A percentile compares a stretch with the other conserved stretches of the same genome.
These are phyloP conservation scores for Dryobates pubescens DNA, from an alignment of 2,797 vertebrate genomes.

Conservation along the genomic window DNA sequence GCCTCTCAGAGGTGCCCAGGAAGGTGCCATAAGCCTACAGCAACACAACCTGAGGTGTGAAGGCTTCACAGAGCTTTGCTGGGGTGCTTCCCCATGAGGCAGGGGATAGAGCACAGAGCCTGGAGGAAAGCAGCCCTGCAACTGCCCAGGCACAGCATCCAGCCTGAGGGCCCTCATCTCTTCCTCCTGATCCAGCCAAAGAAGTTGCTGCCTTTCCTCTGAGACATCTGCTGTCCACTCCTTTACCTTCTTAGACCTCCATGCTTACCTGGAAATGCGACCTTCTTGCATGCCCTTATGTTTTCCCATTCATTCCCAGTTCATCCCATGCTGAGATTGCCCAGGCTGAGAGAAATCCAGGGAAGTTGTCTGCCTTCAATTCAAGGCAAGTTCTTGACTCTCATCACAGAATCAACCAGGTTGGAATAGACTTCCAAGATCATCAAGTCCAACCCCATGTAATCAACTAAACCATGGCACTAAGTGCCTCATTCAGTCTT, in stretches of 20 bases:
- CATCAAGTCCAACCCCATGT: no score
- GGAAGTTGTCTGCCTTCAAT: background rate
- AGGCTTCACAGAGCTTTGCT: background rate
- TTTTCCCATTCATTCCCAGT: background rate
- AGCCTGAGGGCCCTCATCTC: fast-evolving
- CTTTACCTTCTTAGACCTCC: background rate
- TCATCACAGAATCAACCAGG: no score
- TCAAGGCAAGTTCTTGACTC: background rate
- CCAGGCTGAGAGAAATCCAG: background rate
- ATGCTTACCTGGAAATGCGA: background rate
- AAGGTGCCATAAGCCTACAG: background rate
- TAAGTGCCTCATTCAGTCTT: no score
- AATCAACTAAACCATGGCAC: no score
- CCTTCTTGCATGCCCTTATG: background rate
- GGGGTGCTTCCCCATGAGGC: background rate
- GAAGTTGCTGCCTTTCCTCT: background rate
- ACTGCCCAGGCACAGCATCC: background rate
- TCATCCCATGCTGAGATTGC: background rate
- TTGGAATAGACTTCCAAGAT: no score
- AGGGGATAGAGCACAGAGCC: background rate
- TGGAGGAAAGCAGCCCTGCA: background rate
- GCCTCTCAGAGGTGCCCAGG: background rate
- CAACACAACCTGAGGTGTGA: background rate
- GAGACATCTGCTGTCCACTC: background rate
- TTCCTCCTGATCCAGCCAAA: background rate